phyloP scores from a whole-genome alignment of 2,113 vertebrate genomes.

The Nicator chloris region DNA sequence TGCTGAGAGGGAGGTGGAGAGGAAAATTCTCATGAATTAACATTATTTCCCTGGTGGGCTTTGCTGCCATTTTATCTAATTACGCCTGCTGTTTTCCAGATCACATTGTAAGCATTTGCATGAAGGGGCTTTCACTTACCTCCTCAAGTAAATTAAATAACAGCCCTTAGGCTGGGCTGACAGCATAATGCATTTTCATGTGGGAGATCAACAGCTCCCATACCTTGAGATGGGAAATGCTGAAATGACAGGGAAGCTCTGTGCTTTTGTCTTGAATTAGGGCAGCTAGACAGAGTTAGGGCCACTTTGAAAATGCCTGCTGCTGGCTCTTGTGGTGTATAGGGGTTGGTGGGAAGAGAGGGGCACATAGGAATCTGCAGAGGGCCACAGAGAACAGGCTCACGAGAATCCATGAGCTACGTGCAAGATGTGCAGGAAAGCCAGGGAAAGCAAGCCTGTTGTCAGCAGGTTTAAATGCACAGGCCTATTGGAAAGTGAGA shows the following conservation, averaged over 20 bases:
- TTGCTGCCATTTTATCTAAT: constrained; percentile 67
- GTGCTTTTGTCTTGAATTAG: not conserved
- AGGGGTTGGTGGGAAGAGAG: not conserved
- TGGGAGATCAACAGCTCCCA: constrained; percentile 60
- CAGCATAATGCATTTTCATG: constrained; percentile 56
- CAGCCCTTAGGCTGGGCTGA: constrained; percentile 63
- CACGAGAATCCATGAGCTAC: not conserved
- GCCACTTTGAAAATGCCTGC: not conserved
- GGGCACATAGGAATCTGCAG: not conserved
- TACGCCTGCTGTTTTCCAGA: constrained; percentile 65
- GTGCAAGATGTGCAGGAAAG: constrained; percentile 12
- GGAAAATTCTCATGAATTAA: constrained; percentile 55
- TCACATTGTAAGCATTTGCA: constrained; percentile 65
- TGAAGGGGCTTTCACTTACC: constrained; percentile 68
- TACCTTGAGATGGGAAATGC: constrained; percentile 39
- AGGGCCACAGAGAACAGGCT: not conserved
- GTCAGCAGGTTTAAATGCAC: constrained; percentile 30
- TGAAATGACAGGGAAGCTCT: constrained; percentile 15
- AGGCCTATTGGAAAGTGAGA: not conserved
- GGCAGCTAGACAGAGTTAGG: not conserved
- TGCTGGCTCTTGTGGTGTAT: not conserved
- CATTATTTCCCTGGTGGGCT: constrained; percentile 57
- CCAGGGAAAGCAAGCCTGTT: not conserved
- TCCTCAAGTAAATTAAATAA: constrained; percentile 68
- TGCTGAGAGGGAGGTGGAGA: constrained; percentile 41